Percentiles rank a stretch among this genome's conserved stretches.
phyloP scores from a whole-genome alignment of 1,140 invertebrate species.

The Spodoptera frugiperda region DNA sequence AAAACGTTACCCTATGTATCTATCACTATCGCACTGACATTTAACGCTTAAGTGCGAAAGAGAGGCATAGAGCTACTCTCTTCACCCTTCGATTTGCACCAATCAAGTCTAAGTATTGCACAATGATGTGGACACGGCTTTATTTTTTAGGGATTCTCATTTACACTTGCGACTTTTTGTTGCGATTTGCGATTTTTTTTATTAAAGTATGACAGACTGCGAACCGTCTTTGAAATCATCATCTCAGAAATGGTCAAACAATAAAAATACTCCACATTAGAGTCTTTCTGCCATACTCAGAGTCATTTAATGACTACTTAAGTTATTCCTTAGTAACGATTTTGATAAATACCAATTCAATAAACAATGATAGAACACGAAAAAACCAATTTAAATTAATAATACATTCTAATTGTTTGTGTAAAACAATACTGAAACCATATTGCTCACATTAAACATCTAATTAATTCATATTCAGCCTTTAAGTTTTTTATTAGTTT shows the following conservation, averaged over 20 bases:
- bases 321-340: too few relatives aligned
- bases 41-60: slow-evolving; percentile 63
- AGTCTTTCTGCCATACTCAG: too few relatives aligned
- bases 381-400: too few relatives aligned
- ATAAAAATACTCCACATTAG: too few relatives aligned
- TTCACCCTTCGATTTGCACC: slow-evolving; percentile 69
- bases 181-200: neutral
- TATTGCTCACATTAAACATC: neutral
- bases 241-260: too few relatives aligned
- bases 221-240: neutral
- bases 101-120: slow-evolving; percentile 73
- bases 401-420: neutral
- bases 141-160: slow-evolving; percentile 4
- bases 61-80: slow-evolving; percentile 59
- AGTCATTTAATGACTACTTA: too few relatives aligned
- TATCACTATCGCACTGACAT: slow-evolving; percentile 72
- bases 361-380: too few relatives aligned
- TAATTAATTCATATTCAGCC: slow-evolving; percentile 11
- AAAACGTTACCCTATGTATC: slow-evolving; percentile 78
- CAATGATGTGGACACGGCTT: slow-evolving; percentile 76
- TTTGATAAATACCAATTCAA: too few relatives aligned
- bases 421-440: slow-evolving; percentile 15
- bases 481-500: neutral
- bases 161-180: slow-evolving; percentile 23
- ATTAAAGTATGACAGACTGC: neutral